Conservation (phyloP, 2,113 vertebrate genomes). For the Triplophysa rosa region DNA sequence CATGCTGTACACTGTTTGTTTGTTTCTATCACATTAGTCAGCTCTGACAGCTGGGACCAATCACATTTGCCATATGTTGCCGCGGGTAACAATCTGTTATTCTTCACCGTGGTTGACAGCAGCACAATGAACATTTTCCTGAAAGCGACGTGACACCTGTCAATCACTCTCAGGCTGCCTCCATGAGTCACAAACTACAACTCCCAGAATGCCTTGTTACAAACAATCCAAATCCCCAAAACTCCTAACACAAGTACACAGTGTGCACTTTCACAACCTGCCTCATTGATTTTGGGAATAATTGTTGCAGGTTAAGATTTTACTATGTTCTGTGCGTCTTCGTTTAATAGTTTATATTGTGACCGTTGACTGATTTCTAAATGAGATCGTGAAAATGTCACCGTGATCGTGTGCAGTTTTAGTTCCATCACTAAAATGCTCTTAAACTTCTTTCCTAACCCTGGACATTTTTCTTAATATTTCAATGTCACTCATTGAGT, state of each 20-base stretch:
- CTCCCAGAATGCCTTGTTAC: background rate
- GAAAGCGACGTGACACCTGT: slow-evolving; percentile 23
- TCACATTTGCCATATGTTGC: slow-evolving; percentile 22
- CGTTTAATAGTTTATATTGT: too few species aligned
- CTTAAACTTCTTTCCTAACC: too few species aligned
- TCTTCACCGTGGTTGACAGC: background rate
- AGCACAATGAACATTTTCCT: background rate
- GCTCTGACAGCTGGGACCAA: slow-evolving; percentile 6
- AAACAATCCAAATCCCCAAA: background rate
- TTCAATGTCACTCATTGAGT: too few species aligned
- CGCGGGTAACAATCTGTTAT: slow-evolving; percentile 18
- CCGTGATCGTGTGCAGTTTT: too few species aligned
- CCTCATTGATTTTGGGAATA: too few species aligned
- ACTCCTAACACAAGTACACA: background rate
- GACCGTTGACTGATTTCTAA: too few species aligned
- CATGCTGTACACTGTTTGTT: background rate
- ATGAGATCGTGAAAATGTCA: background rate
- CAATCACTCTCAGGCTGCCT: slow-evolving; percentile 12
- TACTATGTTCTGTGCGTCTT: background rate
- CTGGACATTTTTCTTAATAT: too few species aligned
- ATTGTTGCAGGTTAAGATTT: background rate
- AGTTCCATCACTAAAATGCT: too few species aligned
- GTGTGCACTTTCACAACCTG: too few species aligned
- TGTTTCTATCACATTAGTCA: slow-evolving; percentile 16
- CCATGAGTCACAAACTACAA: background rate